These are phyloP conservation scores for Zeuzera pyrina DNA, from an alignment of 2,888 invertebrate genomes.

Conservation along the genomic window DNA sequence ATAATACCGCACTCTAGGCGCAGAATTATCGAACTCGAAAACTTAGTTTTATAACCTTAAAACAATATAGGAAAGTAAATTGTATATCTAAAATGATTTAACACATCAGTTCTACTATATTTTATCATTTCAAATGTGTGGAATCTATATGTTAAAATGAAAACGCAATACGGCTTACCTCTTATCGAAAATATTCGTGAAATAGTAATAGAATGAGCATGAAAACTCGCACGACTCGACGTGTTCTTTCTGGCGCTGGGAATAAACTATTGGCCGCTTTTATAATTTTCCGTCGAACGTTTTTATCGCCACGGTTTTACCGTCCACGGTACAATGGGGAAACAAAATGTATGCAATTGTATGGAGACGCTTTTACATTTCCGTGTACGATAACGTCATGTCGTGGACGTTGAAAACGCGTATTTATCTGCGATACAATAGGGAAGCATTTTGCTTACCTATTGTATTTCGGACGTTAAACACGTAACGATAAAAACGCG, in stretches of 20 bases:
- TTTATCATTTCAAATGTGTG: conserved; percentile 1
- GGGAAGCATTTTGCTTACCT: too few relatives aligned
- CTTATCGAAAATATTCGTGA: neutral
- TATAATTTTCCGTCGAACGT: too few relatives aligned
- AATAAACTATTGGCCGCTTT: neutral
- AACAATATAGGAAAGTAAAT: neutral
- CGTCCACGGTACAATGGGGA: too few relatives aligned
- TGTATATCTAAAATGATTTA: neutral
- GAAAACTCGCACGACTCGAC: neutral
- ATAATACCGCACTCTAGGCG: neutral
- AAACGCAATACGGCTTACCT: conserved; percentile 1
- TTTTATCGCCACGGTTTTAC: too few relatives aligned
- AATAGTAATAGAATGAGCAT: neutral
- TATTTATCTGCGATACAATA: too few relatives aligned
- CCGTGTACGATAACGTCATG: too few relatives aligned
- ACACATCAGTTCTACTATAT: conserved; percentile 2
- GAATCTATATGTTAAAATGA: neutral
- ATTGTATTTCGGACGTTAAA: neutral
- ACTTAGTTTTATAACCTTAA: neutral
- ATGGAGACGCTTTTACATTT: too few relatives aligned
- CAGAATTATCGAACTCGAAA: neutral
- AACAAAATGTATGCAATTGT: too few relatives aligned
- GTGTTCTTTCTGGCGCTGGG: neutral
- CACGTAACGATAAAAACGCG: too few relatives aligned
- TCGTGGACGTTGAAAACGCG: too few relatives aligned